Evolutionary conservation across 2,888 invertebrate species (phyloP).

Genomic region (Chesias legatella): DNA sequence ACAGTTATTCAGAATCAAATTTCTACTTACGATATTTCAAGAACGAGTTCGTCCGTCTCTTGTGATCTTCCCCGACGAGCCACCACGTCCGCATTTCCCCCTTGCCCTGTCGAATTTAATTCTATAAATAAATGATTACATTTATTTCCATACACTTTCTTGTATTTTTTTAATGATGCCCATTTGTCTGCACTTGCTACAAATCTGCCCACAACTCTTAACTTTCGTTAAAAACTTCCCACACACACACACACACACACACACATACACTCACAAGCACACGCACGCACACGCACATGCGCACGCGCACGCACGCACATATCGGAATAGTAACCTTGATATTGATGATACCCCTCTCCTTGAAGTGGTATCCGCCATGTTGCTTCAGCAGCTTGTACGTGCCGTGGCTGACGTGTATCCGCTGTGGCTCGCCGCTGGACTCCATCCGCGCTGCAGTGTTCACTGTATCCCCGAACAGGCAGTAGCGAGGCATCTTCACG

Average conservation of each 20-base stretch:
- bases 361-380: conserved; percentile 86
- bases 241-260: too few species aligned
- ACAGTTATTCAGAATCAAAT: background rate
- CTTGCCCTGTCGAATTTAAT: conserved; percentile 79
- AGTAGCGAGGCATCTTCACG: conserved; percentile 90
- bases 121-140: background rate
- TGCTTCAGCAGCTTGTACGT: conserved; percentile 84
- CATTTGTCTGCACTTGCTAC: too few species aligned
- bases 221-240: too few species aligned
- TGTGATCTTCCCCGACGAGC: conserved; percentile 83
- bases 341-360: conserved; percentile 86
- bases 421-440: conserved; percentile 86
- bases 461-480: conserved; percentile 91
- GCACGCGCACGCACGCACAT: too few species aligned
- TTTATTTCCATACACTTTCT: too few species aligned
- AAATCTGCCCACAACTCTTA: too few species aligned
- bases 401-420: conserved; percentile 87
- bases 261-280: too few species aligned
- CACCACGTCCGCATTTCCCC: conserved; percentile 88
- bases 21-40: conserved; percentile 62
- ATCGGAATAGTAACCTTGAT: conserved; percentile 82
- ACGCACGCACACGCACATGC: too few species aligned
- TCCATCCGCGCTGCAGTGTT: conserved; percentile 92
- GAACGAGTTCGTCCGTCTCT: conserved; percentile 55
- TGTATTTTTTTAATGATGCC: too few species aligned